Conservation (phyloP, 2,797 vertebrate genomes). For the Mormyrus proboscirostris region DNA sequence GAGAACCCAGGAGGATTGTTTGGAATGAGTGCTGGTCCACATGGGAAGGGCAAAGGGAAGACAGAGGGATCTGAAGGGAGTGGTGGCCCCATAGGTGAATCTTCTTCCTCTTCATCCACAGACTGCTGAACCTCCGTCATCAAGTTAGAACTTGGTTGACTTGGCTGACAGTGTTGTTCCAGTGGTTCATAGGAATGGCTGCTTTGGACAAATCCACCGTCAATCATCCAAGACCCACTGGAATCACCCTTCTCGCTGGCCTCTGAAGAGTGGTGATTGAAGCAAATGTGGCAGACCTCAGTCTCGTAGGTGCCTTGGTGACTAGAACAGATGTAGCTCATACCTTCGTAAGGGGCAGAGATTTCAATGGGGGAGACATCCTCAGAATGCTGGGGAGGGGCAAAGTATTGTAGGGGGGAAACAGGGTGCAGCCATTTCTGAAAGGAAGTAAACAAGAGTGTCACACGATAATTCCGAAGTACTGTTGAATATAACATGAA, state of each 20-base stretch:
- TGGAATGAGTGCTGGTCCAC: not conserved
- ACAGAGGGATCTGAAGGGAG: not conserved
- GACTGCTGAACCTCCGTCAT: not conserved
- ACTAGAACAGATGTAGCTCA: slow-evolving; percentile 2
- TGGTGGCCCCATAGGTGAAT: not conserved
- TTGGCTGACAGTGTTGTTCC: not conserved
- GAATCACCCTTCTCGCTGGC: not conserved
- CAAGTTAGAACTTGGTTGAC: not conserved
- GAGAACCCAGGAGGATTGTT: not conserved
- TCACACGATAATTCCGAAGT: not conserved
- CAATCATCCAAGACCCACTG: not conserved
- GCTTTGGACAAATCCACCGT: not conserved
- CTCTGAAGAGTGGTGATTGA: not conserved
- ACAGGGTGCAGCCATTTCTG: slow-evolving; percentile 23
- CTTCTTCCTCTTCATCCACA: not conserved
- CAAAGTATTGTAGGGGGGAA: slow-evolving; percentile 18
- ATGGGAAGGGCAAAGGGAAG: not conserved
- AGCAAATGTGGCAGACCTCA: not conserved
- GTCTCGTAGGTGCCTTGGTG: not conserved
- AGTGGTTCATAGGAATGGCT: not conserved
- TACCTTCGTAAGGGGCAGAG: not conserved
- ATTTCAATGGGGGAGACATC: slow-evolving; percentile 15
- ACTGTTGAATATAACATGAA: not conserved
- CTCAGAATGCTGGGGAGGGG: not conserved
- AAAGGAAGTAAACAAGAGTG: not conserved